A percentile compares a stretch with the other conserved stretches of the same genome.
Conservation (phyloP, 2,888 invertebrate species). For the Ophioninae sp. region DNA sequence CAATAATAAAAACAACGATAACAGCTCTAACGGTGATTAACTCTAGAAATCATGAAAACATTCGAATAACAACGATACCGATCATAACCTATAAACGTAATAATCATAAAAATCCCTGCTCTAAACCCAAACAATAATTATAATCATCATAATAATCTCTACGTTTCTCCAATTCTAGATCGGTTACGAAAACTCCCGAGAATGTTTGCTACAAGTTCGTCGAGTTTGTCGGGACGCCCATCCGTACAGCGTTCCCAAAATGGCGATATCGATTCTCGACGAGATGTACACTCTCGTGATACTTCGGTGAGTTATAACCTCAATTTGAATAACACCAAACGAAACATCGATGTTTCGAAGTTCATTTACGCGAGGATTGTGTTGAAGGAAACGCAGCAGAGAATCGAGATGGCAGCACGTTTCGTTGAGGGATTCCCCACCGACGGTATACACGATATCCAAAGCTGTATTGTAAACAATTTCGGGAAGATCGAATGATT, state of each 20-base stretch:
- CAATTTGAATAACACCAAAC: neutral
- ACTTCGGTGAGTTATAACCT: constrained; percentile 54
- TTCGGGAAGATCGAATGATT: neutral
- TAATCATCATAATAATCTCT: neutral
- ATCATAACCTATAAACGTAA: neutral
- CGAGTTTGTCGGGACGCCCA: constrained; percentile 58
- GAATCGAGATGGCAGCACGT: constrained; percentile 55
- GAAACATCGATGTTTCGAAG: neutral
- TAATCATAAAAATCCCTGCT: neutral
- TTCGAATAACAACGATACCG: neutral
- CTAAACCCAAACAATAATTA: neutral
- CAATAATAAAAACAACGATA: neutral
- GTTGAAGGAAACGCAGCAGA: constrained; percentile 59
- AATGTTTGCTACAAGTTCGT: constrained; percentile 56
- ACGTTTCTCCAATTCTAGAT: constrained; percentile 46
- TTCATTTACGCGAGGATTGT: neutral
- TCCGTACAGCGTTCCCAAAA: constrained; percentile 62
- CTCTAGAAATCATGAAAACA: neutral
- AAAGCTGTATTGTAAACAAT: constrained; percentile 57
- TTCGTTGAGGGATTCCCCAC: constrained; percentile 53
- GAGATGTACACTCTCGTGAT: constrained; percentile 63
- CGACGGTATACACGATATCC: constrained; percentile 66
- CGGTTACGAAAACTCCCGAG: constrained; percentile 62
- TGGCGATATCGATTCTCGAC: constrained; percentile 61
- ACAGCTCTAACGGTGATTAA: neutral